Conservation (phyloP, 92 coral and sea anemone genomes). For the Anthopleura xanthogrammica region DNA sequence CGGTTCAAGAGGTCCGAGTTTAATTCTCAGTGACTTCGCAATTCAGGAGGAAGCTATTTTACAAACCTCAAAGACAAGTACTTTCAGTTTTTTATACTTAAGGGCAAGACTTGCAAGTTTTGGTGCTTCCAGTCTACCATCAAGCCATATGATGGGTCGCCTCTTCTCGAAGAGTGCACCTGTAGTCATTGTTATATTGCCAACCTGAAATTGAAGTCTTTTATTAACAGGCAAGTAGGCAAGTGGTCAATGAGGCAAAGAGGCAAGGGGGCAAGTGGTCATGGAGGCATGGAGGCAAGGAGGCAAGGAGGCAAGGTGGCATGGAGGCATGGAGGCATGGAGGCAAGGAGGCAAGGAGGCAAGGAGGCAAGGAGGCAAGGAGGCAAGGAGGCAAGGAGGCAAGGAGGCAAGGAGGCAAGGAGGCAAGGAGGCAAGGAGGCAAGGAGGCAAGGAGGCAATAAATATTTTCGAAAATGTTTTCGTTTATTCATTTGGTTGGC, state of each 20-base stretch:
- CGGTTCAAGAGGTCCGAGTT: too few species aligned
- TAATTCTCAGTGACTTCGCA: too few species aligned
- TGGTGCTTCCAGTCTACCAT: constrained; percentile 51
- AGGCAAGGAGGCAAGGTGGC: background rate
- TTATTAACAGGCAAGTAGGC: background rate
- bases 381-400: background rate
- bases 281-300: background rate
- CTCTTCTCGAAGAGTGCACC: constrained; percentile 35
- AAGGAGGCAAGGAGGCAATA: background rate
- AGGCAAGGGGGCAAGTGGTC: too few species aligned
- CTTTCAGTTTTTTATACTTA: constrained; percentile 65
- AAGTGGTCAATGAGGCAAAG: background rate
- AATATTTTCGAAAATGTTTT: too few species aligned
- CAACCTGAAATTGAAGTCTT: constrained; percentile 16
- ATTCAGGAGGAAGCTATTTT: background rate
- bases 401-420: background rate
- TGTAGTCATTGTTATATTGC: background rate
- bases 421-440: background rate
- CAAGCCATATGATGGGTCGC: constrained; percentile 65
- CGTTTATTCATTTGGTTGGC: too few species aligned
- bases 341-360: background rate
- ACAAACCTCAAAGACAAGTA: constrained; percentile 45
- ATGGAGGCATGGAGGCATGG: background rate
- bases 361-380: background rate
- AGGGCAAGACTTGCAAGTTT: constrained; percentile 68